Evolutionary conservation across 2,888 invertebrate genomes (phyloP), one percentile per base, ranked within the genome.

Genomic region (Drosophila neotestacea): DNA sequence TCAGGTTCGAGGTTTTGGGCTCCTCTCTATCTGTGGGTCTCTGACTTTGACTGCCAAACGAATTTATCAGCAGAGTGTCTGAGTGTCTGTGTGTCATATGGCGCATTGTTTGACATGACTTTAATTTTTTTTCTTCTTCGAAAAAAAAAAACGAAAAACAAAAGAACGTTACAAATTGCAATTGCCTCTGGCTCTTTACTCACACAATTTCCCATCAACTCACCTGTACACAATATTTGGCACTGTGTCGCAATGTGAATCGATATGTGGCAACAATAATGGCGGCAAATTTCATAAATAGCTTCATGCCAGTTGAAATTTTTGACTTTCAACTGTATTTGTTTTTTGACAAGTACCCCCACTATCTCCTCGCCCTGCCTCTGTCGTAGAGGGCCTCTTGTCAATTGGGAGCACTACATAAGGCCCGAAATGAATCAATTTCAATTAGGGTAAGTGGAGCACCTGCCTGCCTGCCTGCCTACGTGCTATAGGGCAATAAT

Each of bases 81-180:
- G 16, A 63, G 34, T 59, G 22, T 62, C 39, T 56, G 22, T 56
- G 52, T 70, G 61, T 68, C 78, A 63, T 75, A 60, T 76, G 87
- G 74, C 86, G 84, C 89, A 84, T 73, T 84, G 76, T 89, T 78
- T 85, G 84, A 84, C 89, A 82, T 70, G 83, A 70, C 66, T 80
- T 79, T 70, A 79, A 81, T 81, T 62, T 78, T 67, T 6, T 11
- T 41, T 16, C 28, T 27, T 28, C 11, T 36, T 34, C 42, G 27
- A 47, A 2, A 63, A 81, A 16, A 16, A 16, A 16, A 16, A 16
- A 1, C 16, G 1, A 16, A 16, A 63, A 60, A 78, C 58, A 58
- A 78, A 60, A 63, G 78, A 70, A 77, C 60, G 39, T 50, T 59
- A 74, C 77, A 76, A 77, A 75, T 70, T 70, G 70, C 76, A 70